Base-by-base conservation (phyloP, 2,888 invertebrate genomes). In the Drosophila affinis region DNA sequence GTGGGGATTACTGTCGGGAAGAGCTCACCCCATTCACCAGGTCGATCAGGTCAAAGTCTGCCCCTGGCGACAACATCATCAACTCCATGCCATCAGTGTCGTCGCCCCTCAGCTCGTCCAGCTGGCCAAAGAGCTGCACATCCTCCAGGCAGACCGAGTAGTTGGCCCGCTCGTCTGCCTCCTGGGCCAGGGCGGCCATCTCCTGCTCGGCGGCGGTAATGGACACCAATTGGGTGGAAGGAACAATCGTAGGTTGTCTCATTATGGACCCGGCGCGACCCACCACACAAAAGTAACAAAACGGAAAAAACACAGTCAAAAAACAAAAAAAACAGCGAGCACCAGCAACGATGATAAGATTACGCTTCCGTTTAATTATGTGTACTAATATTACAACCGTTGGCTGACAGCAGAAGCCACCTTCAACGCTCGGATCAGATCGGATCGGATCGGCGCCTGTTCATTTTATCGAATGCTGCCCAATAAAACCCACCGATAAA, bases 71-170 rank as follows among this genome's bases (percentile, higher is more conserved):
- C 44, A 72, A 39, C 9, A 72, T 44, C 14, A 29, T 29, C 29
- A 29, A 9, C 29, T 60, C 18, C 39, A 53, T 17, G 14, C 45
- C 39, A 27, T 61, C 61, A n/a, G 29, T 29, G 9, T 54, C 29
- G 6, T 14, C 48, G 45, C 17, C 18, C 3, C 53, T 54, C 39
- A 75, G 55, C 0, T 70, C 78, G 4, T 32, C 49, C 51, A 82
- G 61, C 32, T 85, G 82, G 1, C 64, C 78, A 58, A 82, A 82
- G 0, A 82, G 62, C 32, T 75, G 73, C 21, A 77, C n/a, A 18
- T 88, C 81, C 52, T 82, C 88, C 5, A 80, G 62, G 18, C 69
- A 77, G 17, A 53, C 68, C 6, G 56, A 64, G 49, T 88, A 86
- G 54, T 53, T 60, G 10, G 17, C 34, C 24, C 48, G 49, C 7